Evolutionary conservation across 2,113 vertebrate genomes (phyloP), one percentile per base, ranked within the genome.

Genomic region (Bombycilla garrulus): DNA sequence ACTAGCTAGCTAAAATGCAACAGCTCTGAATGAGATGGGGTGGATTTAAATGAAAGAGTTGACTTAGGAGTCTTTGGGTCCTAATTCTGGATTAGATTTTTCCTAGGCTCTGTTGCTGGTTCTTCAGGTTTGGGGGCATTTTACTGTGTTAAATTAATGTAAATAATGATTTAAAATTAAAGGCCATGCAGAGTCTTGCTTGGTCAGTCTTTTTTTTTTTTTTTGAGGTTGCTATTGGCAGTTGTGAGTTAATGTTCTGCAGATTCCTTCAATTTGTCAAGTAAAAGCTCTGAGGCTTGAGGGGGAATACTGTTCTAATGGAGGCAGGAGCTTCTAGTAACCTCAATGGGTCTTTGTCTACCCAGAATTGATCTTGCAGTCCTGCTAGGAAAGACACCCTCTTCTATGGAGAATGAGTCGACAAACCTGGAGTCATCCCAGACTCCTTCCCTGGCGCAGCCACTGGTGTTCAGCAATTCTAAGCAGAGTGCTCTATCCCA

Each of bases 401-500:
- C 99, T 29, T 98, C 99, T 29, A 97, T 99, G 71, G 99, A 99
- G 98, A 98, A 98, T 23, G 99, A 99, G 93, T 97, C 98, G 4
- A 88, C 98, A 79, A 98, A 97, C 70, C 95, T 98, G 98, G 99
- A 99, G 88, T 95, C 98, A 28, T 87, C 98, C 82, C 99, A 99
- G 98, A 98, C 99, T 38, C 96, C 99, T 42, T 97, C 99, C 69
- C 96, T 99, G 94, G 98, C 98, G 15, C 99, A 99, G 96, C 99
- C 99, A 12, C 97, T 99, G 98, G 99, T 99, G 91, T 99, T 99
- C 97, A 99, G 99, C 98, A 99, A 99, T 94, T 99, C 99, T 76
- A 99, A 99, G 97, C 99, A 99, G 97, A 98, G 97, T n/a, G 91
- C 98, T 12, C 96, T 99, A 23, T 97, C 99, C 53, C 99, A 99